Base-by-base conservation (phyloP, 2,888 invertebrate genomes). In the Julus scandinavius region DNA sequence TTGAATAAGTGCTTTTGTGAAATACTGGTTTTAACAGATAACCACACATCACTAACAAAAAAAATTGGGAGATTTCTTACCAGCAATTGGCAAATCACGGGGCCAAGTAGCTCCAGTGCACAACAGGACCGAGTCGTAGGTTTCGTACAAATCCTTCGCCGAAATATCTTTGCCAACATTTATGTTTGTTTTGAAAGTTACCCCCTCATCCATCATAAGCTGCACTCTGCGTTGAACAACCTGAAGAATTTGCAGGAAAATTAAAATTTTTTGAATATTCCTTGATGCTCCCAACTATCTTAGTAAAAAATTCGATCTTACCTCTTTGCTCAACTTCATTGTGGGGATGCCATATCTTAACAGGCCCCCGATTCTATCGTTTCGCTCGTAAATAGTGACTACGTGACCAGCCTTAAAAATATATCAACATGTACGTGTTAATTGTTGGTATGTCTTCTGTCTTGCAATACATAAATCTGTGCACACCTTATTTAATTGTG, bases 271-370 rank as follows among this genome's bases (percentile, higher is more conserved):
- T 88, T 87, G n/a, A 40, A 58, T 4, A n/a, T 86, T n/a, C n/a
- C 50, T 49, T 49, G 49, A 5, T 50, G 29, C 7, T n/a, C 49
- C 1, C 29, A 1, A 29, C 29, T 29, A 29, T 29, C 1, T 29
- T 29, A 29, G 0, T 40, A 13, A 20, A 45, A 87, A 45, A 45
- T 7, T 45, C 29, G 45, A 45, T 45, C 83, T 90, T 85, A 98
- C 97, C 89, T 96, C 95, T 93, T 99, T 99, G 91, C 97, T 96
- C 13, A 99, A 94, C 93, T 99, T 99, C 99, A 99, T 99, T 9
- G 97, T 98, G 20, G 99, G 99, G 92, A 99, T 99, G 89, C 99
- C 99, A 93, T 99, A 99, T 92, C 98, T 97, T 86, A 99, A 93
- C 40, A 99, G 94, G 0, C 99, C 99, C 89, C 99, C 99, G 4